Evolutionary conservation across 1,140 invertebrate species (phyloP), one percentile per base, ranked within the genome.

Genomic region (Drosophila subpulchrella): DNA sequence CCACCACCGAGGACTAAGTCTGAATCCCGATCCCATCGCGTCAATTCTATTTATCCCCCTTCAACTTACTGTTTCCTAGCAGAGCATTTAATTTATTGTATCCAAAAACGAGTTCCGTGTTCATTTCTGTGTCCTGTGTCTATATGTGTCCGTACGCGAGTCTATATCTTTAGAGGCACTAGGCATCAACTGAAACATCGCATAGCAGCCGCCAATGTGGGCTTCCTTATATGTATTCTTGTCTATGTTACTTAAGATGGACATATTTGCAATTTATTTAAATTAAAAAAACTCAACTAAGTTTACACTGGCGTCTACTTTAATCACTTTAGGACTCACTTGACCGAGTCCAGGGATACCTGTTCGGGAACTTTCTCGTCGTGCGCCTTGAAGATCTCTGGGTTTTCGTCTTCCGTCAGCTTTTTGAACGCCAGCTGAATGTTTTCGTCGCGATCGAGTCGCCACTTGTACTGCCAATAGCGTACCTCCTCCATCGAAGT

Each of bases 401-500:
- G 81, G 2, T 68, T 57, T 2, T 77, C 58, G 11, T 71, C 58
- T 8, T 81, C 66, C 0, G 73, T 54, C 54, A 91, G 42, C 27
- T 81, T 90, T 57, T 77, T 91, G 36, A 83, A 71, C 1, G 91
- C 92, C 72, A 92, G 80, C 11, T 83, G 79, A 5, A 91, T 73
- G 34, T 76, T 75, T 34, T 90, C 78, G 36, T 90, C 89, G 36
- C 93, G 78, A 3, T 79, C 53, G 15, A 92, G 44, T 15, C 93
- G 85, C 90, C 92, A 93, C 59, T 94, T 82, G 73, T 94, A 92
- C 73, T 94, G 93, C 92, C 93, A 94, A 54, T 93, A 92, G 39
- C 93, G 80, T 5, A 94, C 74, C 34, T 95, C 93, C 41, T 94
- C 93, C 84, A 95, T 93, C 1, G 93, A 90, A 7, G 81, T 82